Conservation (phyloP, 2,888 invertebrate species). For the Protonemura montana region DNA sequence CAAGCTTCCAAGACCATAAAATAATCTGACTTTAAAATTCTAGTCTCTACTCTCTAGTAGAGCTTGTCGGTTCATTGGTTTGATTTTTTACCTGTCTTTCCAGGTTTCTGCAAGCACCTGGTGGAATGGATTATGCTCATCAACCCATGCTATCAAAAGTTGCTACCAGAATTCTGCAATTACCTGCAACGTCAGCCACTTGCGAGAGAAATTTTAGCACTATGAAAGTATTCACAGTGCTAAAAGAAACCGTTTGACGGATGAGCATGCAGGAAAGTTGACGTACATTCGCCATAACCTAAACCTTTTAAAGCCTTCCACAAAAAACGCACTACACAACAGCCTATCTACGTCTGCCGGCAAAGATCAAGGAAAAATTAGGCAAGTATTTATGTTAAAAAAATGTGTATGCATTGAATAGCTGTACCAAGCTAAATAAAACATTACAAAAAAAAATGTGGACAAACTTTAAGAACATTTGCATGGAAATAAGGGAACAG, state of each 20-base stretch:
- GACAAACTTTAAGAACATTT: too few relatives aligned
- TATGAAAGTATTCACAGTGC: constrained; percentile 52
- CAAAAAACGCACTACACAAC: not conserved
- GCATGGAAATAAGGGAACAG: too few relatives aligned
- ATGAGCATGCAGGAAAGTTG: constrained; percentile 51
- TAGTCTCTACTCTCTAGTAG: not conserved
- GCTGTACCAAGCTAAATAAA: too few relatives aligned
- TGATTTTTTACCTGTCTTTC: not conserved
- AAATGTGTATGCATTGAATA: too few relatives aligned
- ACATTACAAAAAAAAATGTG: too few relatives aligned
- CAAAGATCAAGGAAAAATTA: too few relatives aligned
- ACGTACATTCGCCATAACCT: constrained; percentile 50
- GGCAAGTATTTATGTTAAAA: too few relatives aligned
- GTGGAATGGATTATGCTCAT: constrained; percentile 51
- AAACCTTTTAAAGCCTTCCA: constrained; percentile 2
- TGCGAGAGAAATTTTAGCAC: constrained; percentile 54
- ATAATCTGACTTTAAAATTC: not conserved
- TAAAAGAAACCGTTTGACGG: constrained; percentile 52
- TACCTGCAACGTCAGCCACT: constrained; percentile 52
- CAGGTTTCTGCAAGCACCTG: constrained; percentile 41
- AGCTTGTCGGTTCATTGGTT: not conserved
- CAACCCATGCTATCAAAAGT: constrained; percentile 51
- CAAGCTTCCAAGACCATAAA: not conserved
- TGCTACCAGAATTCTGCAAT: constrained; percentile 50
- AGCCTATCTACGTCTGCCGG: not conserved